These are phyloP conservation scores for Speoplatyrhinus poulsoni DNA, from an alignment of 2,113 vertebrate species.

Conservation along the genomic window DNA sequence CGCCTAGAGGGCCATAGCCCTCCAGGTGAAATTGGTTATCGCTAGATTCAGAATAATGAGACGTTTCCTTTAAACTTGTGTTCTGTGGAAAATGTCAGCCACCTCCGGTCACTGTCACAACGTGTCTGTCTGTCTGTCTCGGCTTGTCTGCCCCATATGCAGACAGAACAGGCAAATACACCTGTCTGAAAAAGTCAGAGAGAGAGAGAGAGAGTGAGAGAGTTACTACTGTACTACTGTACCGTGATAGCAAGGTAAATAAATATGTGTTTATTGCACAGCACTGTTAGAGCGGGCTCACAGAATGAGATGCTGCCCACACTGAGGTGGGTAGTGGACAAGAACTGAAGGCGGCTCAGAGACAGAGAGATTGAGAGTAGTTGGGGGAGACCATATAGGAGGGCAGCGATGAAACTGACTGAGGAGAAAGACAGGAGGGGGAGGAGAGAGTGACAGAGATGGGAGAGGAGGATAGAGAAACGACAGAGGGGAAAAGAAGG, in stretches of 20 bases:
- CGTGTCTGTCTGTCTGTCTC: too few species aligned
- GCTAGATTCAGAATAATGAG: not conserved
- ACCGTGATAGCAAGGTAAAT: too few species aligned
- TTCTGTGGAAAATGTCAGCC: too few species aligned
- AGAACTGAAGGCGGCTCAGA: not conserved
- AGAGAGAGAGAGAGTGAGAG: not conserved
- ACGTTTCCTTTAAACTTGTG: not conserved
- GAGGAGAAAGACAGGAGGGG: not conserved
- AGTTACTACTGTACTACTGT: not conserved
- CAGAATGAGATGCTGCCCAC: slow-evolving; percentile 24
- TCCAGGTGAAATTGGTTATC: not conserved
- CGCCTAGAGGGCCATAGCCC: not conserved
- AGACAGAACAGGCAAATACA: not conserved
- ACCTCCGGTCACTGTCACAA: too few species aligned
- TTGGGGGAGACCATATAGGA: not conserved
- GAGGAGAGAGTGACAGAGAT: not conserved
- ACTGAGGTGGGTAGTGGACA: slow-evolving; percentile 19
- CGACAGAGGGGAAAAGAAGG: not conserved
- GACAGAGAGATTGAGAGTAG: not conserved
- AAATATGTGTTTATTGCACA: slow-evolving; percentile 24
- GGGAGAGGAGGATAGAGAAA: not conserved
- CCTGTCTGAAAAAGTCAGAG: not conserved
- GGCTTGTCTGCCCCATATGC: too few species aligned
- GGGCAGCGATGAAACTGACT: not conserved
- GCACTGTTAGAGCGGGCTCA: slow-evolving; percentile 15